These are phyloP conservation scores for Channallabes apus DNA, from an alignment of 2,797 vertebrate species.

Conservation along the genomic window DNA sequence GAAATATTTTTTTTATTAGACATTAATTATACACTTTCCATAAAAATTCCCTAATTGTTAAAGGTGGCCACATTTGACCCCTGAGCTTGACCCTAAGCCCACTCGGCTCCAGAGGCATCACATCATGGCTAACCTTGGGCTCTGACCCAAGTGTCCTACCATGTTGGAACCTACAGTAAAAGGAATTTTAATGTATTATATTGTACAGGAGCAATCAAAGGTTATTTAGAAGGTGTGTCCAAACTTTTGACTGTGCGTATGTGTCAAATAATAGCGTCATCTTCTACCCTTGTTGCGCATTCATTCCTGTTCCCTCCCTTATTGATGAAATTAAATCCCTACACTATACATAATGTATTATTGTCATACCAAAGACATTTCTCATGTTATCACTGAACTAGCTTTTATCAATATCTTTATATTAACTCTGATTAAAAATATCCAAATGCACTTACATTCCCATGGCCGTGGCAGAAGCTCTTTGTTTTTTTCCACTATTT, in stretches of 20 bases:
- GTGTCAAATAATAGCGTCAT: background rate
- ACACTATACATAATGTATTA: background rate
- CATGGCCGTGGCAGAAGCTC: conserved; percentile 55
- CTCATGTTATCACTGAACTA: too few relatives aligned
- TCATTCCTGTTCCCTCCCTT: background rate
- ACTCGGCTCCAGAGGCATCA: too few relatives aligned
- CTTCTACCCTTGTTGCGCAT: background rate
- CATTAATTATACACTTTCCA: background rate
- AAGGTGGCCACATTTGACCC: background rate
- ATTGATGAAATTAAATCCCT: background rate
- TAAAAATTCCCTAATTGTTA: background rate
- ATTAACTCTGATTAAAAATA: background rate
- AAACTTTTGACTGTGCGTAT: background rate
- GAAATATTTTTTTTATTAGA: too few relatives aligned
- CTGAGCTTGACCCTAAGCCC: too few relatives aligned
- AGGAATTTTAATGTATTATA: too few relatives aligned
- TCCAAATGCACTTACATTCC: conserved; percentile 46
- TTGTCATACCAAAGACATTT: too few relatives aligned
- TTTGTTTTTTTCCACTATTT: conserved; percentile 35
- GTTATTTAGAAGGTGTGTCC: too few relatives aligned
- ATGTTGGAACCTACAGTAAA: background rate
- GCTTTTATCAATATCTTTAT: background rate
- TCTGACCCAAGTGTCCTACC: background rate
- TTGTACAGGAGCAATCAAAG: too few relatives aligned
- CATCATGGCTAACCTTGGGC: background rate